phyloP scores from a whole-genome alignment of 2,113 vertebrate genomes.

The Dermatemys mawii region DNA sequence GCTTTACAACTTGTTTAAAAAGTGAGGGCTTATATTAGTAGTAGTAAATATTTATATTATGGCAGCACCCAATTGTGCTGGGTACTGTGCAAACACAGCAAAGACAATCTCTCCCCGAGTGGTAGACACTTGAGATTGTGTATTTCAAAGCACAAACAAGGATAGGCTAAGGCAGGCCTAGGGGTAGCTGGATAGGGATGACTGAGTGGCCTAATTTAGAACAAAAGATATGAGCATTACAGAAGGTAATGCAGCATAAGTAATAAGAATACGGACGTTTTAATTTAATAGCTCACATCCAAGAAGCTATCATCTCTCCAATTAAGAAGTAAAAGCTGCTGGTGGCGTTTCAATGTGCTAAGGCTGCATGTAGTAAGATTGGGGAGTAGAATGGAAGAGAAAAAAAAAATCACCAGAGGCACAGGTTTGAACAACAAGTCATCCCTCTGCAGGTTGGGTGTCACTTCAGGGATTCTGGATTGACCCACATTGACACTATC shows the following conservation, averaged over 20 bases:
- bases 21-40: neutral
- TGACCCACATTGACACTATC: constrained; percentile 42
- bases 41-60: neutral
- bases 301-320: constrained; percentile 22
- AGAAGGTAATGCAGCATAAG: constrained; percentile 19
- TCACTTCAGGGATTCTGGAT: neutral
- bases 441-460: constrained; percentile 27
- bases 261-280: constrained; percentile 32
- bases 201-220: constrained; percentile 30
- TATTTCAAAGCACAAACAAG: constrained; percentile 12
- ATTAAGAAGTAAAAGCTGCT: constrained; percentile 10
- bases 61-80: neutral
- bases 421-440: constrained; percentile 63
- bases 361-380: neutral
- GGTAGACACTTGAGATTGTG: neutral
- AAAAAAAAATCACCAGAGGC: constrained; percentile 24
- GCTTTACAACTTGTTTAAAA: constrained; percentile 14
- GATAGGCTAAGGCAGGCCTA: neutral
- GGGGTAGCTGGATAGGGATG: constrained; percentile 1
- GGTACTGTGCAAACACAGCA: neutral
- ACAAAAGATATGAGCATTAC: constrained; percentile 10
- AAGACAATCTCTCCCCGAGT: neutral
- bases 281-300: neutral
- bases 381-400: constrained; percentile 32
- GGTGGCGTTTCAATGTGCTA: constrained; percentile 51